phyloP scores from a whole-genome alignment of 2,797 vertebrate species.

The Enteromius trimaculatus region DNA sequence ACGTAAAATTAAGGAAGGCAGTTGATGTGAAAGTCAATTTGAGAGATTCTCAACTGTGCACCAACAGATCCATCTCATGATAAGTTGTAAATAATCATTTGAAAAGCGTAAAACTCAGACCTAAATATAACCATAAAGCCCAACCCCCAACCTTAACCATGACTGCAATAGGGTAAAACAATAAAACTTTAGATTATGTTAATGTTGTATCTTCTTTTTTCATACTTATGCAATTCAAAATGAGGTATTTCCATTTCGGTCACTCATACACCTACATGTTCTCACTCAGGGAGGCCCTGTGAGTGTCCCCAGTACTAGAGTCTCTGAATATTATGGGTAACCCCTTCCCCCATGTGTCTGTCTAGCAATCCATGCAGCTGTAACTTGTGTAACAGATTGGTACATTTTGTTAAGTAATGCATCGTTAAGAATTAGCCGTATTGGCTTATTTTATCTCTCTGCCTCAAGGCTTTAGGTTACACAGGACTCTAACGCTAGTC shows the following conservation, averaged over 20 bases:
- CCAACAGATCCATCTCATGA: neutral
- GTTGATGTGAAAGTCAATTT: neutral
- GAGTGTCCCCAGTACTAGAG: neutral
- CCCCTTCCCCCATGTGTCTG: neutral
- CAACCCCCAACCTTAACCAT: neutral
- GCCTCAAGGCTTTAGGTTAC: neutral
- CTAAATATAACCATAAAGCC: neutral
- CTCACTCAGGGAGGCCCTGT: conserved; percentile 7
- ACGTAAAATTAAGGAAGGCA: neutral
- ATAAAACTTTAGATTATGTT: neutral
- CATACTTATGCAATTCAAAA: neutral
- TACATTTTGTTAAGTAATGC: neutral
- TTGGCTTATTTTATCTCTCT: neutral
- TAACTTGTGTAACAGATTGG: neutral
- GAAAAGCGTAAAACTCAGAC: neutral
- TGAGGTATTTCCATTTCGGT: neutral
- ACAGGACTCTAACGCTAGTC: conserved; percentile 1
- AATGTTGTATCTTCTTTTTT: conserved; percentile 6
- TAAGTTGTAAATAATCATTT: neutral
- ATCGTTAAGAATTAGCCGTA: neutral
- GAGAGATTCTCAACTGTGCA: neutral
- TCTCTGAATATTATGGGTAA: conserved; percentile 20
- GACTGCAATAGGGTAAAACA: neutral
- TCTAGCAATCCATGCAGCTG: conserved; percentile 14
- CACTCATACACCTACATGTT: conserved; percentile 13